Percentiles rank a stretch among this genome's conserved stretches.
These are phyloP conservation scores for Crocodylus rhombifer DNA, from an alignment of 2,797 vertebrate genomes.

Conservation along the genomic window DNA sequence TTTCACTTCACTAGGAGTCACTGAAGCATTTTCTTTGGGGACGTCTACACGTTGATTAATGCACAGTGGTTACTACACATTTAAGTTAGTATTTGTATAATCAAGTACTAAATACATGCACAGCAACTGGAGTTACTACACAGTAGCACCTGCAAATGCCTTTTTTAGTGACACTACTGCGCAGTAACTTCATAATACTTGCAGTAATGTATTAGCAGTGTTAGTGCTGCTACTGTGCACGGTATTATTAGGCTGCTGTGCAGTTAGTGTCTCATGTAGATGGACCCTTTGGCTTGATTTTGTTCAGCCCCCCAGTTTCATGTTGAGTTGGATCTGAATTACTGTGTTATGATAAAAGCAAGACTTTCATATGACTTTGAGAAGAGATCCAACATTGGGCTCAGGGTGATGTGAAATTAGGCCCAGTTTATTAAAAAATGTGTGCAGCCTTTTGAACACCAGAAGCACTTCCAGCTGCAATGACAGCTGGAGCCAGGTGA, in stretches of 20 bases:
- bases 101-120: too few relatives aligned
- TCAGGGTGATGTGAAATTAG: not conserved
- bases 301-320: not conserved
- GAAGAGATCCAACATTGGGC: not conserved
- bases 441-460: not conserved
- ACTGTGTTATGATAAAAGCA: not conserved
- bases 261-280: too few relatives aligned
- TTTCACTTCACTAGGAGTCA: not conserved
- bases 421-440: not conserved
- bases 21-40: not conserved
- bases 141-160: too few relatives aligned
- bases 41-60: too few relatives aligned
- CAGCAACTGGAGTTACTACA: too few relatives aligned
- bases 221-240: too few relatives aligned
- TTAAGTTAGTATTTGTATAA: too few relatives aligned
- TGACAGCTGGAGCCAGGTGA: not conserved
- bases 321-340: not conserved
- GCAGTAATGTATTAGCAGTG: too few relatives aligned
- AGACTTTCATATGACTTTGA: not conserved
- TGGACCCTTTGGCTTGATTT: not conserved
- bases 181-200: too few relatives aligned
- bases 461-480: not conserved
- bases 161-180: too few relatives aligned
- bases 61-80: too few relatives aligned
- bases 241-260: too few relatives aligned